Conservation (phyloP, 1,140 invertebrate genomes). For the Trichonephila inaurata region DNA sequence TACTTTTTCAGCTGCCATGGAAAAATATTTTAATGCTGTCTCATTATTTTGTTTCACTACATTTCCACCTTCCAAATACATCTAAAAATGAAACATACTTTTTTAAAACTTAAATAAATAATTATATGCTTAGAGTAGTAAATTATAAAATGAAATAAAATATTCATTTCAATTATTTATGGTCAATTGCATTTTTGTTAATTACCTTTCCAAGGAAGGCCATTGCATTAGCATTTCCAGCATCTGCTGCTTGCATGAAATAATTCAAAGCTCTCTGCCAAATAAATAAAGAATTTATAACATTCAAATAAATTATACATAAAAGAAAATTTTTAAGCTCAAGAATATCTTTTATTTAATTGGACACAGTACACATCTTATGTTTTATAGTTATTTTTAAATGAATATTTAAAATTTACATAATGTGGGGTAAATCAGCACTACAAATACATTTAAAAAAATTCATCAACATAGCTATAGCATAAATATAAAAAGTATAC, state of each 20-base stretch:
- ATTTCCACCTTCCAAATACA: conserved; percentile 97
- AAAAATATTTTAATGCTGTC: conserved; percentile 94
- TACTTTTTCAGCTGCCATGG: conserved; percentile 94
- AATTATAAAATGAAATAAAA: neutral
- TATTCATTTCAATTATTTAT: conserved; percentile 16
- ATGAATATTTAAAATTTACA: too few relatives aligned
- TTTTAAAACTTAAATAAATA: neutral
- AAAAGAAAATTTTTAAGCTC: neutral
- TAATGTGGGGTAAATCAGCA: too few relatives aligned
- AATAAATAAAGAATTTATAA: neutral
- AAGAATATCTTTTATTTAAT: too few relatives aligned
- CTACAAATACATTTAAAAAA: too few relatives aligned
- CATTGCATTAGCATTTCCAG: conserved; percentile 96
- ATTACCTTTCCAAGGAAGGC: conserved; percentile 97
- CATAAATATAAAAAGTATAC: too few relatives aligned
- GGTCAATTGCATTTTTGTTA: neutral
- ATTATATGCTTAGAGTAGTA: neutral
- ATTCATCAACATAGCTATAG: too few relatives aligned
- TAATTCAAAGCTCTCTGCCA: conserved; percentile 91
- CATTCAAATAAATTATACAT: neutral
- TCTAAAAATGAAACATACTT: conserved; percentile 83
- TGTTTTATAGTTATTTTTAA: too few relatives aligned
- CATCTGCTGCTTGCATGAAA: conserved; percentile 96
- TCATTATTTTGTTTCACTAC: conserved; percentile 95
- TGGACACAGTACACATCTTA: too few relatives aligned